Evolutionary conservation across 2,797 vertebrate species (phyloP).

Genomic region (Bradypus variegatus): DNA sequence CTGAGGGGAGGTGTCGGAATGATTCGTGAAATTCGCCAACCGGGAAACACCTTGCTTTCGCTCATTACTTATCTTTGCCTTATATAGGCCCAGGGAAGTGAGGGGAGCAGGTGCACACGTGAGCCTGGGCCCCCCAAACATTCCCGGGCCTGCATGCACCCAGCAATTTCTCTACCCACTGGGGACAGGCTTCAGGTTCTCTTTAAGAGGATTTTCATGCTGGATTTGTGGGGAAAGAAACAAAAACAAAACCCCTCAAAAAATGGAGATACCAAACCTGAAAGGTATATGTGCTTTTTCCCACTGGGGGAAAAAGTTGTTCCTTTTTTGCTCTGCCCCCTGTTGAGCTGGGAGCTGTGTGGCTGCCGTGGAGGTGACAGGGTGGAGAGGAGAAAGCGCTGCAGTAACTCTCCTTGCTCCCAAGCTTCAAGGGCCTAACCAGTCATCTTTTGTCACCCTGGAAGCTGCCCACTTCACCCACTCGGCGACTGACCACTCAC

Average conservation of each 20-base stretch:
- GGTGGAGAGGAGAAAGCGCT: neutral
- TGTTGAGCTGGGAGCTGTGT: neutral
- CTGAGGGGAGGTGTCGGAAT: neutral
- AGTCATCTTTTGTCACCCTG: neutral
- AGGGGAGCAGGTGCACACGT: too few species aligned
- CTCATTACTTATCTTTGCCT: neutral
- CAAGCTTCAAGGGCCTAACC: neutral
- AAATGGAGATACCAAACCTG: neutral
- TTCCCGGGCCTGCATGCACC: too few species aligned
- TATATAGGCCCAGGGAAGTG: too few species aligned
- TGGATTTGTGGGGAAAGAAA: neutral
- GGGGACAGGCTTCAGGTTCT: neutral
- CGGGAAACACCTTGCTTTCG: neutral
- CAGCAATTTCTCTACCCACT: too few species aligned
- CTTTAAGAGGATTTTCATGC: neutral
- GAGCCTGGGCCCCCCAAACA: too few species aligned
- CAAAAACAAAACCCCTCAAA: neutral
- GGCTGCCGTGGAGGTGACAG: neutral
- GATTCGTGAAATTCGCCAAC: neutral
- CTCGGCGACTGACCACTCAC: too few species aligned
- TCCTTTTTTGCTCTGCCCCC: neutral
- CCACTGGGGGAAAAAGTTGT: neutral
- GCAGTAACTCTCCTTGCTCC: neutral
- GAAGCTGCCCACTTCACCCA: accelerated
- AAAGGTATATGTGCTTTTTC: neutral